Evolutionary conservation across 2,113 vertebrate species (phyloP), one percentile per base, ranked within the genome.

Genomic region (Catagonus wagneri): DNA sequence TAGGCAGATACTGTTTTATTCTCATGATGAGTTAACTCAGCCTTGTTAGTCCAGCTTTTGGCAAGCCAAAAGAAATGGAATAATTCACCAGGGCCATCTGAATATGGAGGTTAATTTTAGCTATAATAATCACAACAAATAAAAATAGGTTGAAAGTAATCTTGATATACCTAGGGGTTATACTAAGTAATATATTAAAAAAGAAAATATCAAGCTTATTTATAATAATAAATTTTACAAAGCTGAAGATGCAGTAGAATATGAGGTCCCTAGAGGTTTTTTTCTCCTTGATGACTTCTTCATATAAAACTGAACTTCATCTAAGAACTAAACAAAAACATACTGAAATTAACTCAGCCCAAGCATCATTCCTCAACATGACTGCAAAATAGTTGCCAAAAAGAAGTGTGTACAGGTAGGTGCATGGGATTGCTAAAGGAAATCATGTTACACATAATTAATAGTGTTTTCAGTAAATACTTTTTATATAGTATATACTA

Each of bases 41-140:
- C 71, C 29, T 71, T 74, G 7, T 75, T 80, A 94, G 32, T 22
- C 14, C 34, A 76, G 6, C 32, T 89, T 17, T 44, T 65, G 17
- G n/a, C 84, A 89, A 94, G 20, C 7, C 52, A 61, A 86, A 92
- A 54, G 27, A 36, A 92, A 29, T 80, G 10, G 16, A 83, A 39
- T 54, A n/a, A 63, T 63, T 86, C 50, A 92, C 22, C 39, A 85
- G 36, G 11, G 16, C 32, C 25, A 74, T 75, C 44, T 61, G 36
- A 90, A n/a, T 29, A 66, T 23, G 92, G 74, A 89, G 39, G 54
- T 89, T 96, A 89, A 94, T 63, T 81, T 95, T 71, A 76, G 25
- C 17, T 66, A 23, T 76, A 90, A 58, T 29, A 93, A 90, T 83
- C 44, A 83, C 10, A 78, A 83, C 2, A 93, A 78, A 87, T 80